Percentiles rank a stretch among this genome's conserved stretches.
Conservation (phyloP, 2,888 invertebrate genomes). For the Ichneumon xanthorius region DNA sequence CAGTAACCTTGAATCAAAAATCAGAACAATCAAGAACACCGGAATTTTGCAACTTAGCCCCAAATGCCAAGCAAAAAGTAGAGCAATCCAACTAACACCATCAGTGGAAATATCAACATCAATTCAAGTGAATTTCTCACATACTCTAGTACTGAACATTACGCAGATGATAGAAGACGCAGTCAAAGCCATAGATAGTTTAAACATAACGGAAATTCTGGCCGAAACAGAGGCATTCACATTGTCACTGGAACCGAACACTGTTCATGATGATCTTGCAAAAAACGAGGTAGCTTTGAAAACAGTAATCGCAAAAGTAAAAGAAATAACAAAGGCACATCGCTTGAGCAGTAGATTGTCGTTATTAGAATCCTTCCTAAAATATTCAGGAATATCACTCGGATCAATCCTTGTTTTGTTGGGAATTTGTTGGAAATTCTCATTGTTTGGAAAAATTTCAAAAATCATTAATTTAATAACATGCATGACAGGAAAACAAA, state of each 20-base stretch:
- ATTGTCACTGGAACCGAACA: neutral
- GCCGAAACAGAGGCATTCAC: constrained; percentile 23
- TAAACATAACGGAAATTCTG: constrained; percentile 40
- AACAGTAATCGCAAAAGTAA: constrained; percentile 45
- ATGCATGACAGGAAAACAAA: too few species aligned
- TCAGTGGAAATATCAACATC: constrained; percentile 20
- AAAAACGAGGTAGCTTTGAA: constrained; percentile 41
- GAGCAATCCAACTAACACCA: constrained; percentile 1
- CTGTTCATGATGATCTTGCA: constrained; percentile 19
- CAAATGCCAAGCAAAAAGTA: constrained; percentile 42
- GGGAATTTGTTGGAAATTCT: neutral
- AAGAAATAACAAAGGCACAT: constrained; percentile 33
- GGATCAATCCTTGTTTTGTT: neutral
- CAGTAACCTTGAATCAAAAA: constrained; percentile 10
- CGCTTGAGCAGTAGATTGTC: constrained; percentile 10
- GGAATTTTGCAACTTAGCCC: constrained; percentile 35
- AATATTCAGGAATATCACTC: constrained; percentile 19
- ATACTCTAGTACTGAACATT: constrained; percentile 10
- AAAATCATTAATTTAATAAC: too few species aligned
- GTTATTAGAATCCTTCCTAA: neutral
- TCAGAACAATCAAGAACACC: constrained; percentile 28
- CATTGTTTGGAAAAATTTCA: constrained; percentile 8
- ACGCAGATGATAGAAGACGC: constrained; percentile 19
- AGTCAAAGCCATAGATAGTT: neutral
- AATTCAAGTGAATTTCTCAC: constrained; percentile 10